phyloP scores from a whole-genome alignment of 2,113 vertebrate species.

The Furnarius figulus region DNA sequence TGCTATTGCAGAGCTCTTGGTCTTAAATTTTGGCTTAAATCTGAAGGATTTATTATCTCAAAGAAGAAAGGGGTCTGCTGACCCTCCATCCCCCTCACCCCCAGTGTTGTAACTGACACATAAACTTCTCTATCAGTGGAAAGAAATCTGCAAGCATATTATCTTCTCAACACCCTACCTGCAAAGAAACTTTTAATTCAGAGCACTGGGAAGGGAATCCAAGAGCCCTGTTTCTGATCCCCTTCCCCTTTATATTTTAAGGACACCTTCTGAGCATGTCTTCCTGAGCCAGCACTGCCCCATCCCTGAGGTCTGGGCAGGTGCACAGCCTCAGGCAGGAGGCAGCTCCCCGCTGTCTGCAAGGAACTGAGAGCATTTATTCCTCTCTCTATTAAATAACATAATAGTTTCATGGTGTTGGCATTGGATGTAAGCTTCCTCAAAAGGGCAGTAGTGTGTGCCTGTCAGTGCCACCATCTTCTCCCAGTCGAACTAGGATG shows the following conservation, averaged over 20 bases:
- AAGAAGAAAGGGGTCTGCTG: neutral
- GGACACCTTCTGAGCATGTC: neutral
- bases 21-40: neutral
- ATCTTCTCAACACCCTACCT: neutral
- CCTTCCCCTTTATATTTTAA: neutral
- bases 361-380: neutral
- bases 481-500: neutral
- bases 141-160: neutral
- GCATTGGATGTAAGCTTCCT: neutral
- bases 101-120: neutral
- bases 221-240: neutral
- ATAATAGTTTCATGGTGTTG: neutral
- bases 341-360: neutral
- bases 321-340: neutral
- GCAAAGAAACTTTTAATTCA: constrained; percentile 46
- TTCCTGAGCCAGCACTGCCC: neutral
- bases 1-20: neutral
- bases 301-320: neutral
- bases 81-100: neutral
- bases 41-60: neutral
- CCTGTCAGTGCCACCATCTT: neutral
- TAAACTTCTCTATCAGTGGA: neutral
- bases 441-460: neutral
- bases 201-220: neutral
- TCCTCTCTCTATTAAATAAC: neutral